Evolutionary conservation across 2,113 vertebrate genomes (phyloP).

Genomic region (Tyto alba): DNA sequence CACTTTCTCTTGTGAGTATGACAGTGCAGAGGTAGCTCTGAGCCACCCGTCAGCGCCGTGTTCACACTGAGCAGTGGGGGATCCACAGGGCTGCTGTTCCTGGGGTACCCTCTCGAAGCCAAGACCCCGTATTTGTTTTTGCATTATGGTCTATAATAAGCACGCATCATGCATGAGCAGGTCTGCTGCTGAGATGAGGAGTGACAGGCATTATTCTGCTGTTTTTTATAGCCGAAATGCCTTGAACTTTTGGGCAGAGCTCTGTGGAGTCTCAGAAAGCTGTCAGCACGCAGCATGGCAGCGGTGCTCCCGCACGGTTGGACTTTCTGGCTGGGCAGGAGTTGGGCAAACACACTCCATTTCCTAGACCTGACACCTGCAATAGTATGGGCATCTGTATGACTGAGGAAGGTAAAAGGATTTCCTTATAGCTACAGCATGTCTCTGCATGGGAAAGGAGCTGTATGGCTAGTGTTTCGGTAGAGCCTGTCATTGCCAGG

Average conservation of each 20-base stretch:
- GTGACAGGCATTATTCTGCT: slow-evolving; percentile 33
- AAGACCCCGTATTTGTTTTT: background rate
- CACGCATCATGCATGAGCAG: background rate
- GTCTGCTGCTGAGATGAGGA: background rate
- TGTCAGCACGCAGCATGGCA: background rate
- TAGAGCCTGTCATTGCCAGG: background rate
- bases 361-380: background rate
- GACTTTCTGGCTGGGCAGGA: background rate
- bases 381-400: background rate
- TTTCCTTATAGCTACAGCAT: background rate
- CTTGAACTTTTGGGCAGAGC: slow-evolving; percentile 22
- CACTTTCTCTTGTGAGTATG: slow-evolving; percentile 75
- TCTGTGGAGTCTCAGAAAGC: background rate
- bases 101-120: background rate
- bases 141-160: background rate
- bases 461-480: background rate
- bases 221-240: background rate
- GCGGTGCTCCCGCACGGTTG: fast-evolving
- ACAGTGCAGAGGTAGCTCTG: background rate
- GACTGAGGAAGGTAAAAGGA: slow-evolving; percentile 18
- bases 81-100: background rate
- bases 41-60: fast-evolving
- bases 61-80: background rate
- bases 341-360: background rate
- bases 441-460: background rate